Conservation (phyloP, 1,140 invertebrate species). For the Argopecten irradians region DNA sequence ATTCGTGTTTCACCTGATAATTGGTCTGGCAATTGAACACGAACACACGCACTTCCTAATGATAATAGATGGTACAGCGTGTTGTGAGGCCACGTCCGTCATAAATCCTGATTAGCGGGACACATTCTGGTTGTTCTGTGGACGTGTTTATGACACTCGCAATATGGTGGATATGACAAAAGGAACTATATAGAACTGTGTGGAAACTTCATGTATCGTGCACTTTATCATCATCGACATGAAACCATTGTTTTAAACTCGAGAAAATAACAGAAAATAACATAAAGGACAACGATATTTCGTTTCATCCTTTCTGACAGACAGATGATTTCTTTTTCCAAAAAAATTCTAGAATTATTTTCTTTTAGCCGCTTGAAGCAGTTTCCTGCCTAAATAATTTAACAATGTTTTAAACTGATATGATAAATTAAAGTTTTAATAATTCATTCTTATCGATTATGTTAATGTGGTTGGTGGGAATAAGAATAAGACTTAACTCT, state of each 20-base stretch:
- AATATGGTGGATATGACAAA: background rate
- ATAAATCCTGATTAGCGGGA: constrained; percentile 9
- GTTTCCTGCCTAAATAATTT: too few relatives aligned
- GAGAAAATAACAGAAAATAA: too few relatives aligned
- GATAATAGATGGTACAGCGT: background rate
- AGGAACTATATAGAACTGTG: background rate
- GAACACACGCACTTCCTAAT: constrained; percentile 5
- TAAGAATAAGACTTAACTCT: too few relatives aligned
- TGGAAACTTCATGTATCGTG: background rate
- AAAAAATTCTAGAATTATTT: too few relatives aligned
- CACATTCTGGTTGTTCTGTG: background rate
- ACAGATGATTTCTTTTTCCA: too few relatives aligned
- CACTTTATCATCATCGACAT: background rate
- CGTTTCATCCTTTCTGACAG: too few relatives aligned
- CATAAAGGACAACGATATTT: too few relatives aligned
- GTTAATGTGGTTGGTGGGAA: too few relatives aligned
- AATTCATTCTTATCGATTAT: too few relatives aligned
- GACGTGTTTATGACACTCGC: background rate
- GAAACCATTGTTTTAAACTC: background rate
- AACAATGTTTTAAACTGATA: too few relatives aligned
- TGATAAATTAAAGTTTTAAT: too few relatives aligned
- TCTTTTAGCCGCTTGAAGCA: too few relatives aligned
- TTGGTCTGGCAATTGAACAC: background rate
- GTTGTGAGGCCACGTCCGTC: background rate
- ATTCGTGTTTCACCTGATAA: background rate